Conservation (phyloP, 2,797 vertebrate genomes). For the Cyprinella venusta region DNA sequence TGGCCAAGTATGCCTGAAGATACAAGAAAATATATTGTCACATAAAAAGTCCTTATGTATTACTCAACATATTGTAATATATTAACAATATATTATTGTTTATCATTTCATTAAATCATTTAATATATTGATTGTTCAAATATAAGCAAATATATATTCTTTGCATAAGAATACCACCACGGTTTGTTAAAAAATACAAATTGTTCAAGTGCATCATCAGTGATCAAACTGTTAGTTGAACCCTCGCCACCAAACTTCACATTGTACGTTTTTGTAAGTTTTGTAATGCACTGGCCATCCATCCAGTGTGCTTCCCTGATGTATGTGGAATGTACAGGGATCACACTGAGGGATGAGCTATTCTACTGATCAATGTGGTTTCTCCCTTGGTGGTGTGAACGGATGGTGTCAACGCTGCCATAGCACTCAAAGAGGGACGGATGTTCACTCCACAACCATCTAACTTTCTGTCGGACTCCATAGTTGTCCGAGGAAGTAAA, state of each 20-base stretch:
- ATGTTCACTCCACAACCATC: background rate
- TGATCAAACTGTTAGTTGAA: background rate
- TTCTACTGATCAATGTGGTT: background rate
- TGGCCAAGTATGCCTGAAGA: no score
- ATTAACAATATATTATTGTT: background rate
- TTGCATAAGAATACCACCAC: no score
- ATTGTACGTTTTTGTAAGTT: background rate
- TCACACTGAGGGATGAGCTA: background rate
- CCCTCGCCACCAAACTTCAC: background rate
- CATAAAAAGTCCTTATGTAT: no score
- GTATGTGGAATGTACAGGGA: background rate
- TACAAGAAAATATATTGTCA: no score
- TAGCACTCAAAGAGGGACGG: background rate
- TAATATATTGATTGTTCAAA: no score
- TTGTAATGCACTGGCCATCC: background rate
- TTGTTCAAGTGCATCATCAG: no score
- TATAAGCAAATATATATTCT: background rate
- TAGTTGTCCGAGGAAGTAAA: background rate
- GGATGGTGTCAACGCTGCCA: background rate
- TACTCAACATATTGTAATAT: background rate
- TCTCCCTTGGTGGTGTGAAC: no score
- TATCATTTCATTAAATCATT: background rate
- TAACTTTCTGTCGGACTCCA: background rate
- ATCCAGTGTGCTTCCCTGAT: background rate
- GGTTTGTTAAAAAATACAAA: no score